Base-by-base conservation (phyloP, 1,140 invertebrate genomes). In the Apis mellifera region DNA sequence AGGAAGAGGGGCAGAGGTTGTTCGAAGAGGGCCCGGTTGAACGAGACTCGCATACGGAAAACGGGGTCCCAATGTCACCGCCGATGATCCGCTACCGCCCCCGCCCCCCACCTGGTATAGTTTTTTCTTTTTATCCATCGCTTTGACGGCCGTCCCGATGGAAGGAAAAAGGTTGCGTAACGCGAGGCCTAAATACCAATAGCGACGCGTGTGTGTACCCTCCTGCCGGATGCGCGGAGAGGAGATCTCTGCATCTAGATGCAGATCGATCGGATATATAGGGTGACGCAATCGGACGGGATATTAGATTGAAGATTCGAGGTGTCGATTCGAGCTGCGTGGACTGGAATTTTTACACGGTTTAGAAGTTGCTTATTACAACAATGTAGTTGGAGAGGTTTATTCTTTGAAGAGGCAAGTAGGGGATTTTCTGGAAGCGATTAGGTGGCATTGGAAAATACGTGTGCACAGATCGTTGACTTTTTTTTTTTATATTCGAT, bases 31-130 rank as follows among this genome's bases (percentile, higher is more conserved):
- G 32, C 65, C 74, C 60, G 74, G 55, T 48, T 12, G 65, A 60
- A 90, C 88, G 89, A 89, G 87, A 76, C 54, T 59, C 75, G 90
- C 86, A 91, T 91, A 89, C 90, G 85, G 84, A 91, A 91, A 90
- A 91, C 77, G 42, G 17, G 26, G 76, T 68, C 78, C 88, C 90
- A 91, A 91, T 91, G 90, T 88, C 89, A 86, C 84, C 84, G 15
- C n/a, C 52, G 78, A 86, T 55, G 82, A 86, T 86, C 62, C 75
- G 55, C 72, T 50, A 52, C 78, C 54, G 72, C 68, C 80, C 52
- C 71, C 70, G 48, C 70, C 3, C 23, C 11, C 26, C 75, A 15
- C 32, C 17, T 23, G 72, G 64, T 83, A 88, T 87, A 85, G 86
- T 73, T 81, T 72, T 82, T 73, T 81, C n/a, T 72, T 82, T 81